phyloP scores from a whole-genome alignment of 2,888 invertebrate genomes.

The Carterocephalus palaemon region DNA sequence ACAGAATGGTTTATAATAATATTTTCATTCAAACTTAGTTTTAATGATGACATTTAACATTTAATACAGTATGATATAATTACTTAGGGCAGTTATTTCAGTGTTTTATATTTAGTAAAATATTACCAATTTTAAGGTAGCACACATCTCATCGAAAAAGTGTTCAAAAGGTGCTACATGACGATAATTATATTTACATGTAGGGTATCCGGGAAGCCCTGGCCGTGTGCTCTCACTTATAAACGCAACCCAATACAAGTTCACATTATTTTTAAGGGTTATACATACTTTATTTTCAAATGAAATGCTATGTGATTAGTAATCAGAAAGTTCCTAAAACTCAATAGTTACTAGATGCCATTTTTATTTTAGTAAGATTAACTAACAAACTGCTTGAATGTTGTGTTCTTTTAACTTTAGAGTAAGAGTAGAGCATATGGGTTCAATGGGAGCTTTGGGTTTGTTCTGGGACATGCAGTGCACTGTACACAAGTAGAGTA shows the following conservation, averaged over 20 bases:
- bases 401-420: constrained; percentile 51
- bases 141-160: constrained; percentile 35
- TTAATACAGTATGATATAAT: neutral
- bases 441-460: neutral
- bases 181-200: constrained; percentile 31
- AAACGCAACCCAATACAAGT: neutral
- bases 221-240: constrained; percentile 26
- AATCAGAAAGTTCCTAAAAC: constrained; percentile 69
- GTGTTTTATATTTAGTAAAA: constrained; percentile 30
- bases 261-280: constrained; percentile 23
- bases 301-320: constrained; percentile 44
- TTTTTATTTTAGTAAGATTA: constrained; percentile 52
- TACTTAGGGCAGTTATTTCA: constrained; percentile 26
- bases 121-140: constrained; percentile 27
- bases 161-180: constrained; percentile 50
- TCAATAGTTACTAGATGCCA: constrained; percentile 68
- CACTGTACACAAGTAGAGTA: constrained; percentile 1
- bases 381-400: constrained; percentile 43
- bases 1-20: too few relatives aligned
- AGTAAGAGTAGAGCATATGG: constrained; percentile 28
- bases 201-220: constrained; percentile 31
- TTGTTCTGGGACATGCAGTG: neutral
- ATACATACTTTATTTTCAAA: constrained; percentile 22
- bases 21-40: too few relatives aligned
- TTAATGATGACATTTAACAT: constrained; percentile 3